A percentile compares a stretch with the other conserved stretches of the same genome.
phyloP scores from a whole-genome alignment of 2,797 vertebrate genomes.

The Champsocephalus gunnari region DNA sequence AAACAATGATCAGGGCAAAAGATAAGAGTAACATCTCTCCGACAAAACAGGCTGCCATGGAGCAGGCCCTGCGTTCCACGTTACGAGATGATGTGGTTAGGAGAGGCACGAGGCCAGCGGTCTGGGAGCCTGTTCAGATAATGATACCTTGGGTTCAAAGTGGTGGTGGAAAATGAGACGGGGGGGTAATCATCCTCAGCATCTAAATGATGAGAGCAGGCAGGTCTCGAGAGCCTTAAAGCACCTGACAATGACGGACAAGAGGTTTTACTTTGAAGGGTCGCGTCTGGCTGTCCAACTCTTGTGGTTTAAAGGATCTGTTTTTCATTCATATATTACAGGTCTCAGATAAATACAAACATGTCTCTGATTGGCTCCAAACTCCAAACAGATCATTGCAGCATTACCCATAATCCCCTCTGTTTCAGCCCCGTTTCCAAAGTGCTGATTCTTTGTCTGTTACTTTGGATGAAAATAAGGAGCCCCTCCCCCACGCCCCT shows the following conservation, averaged over 20 bases:
- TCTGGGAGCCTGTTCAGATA: conserved; percentile 71
- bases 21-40: conserved; percentile 53
- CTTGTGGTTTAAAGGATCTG: too few relatives aligned
- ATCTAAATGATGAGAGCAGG: conserved; percentile 30
- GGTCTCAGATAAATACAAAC: too few relatives aligned
- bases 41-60: conserved; percentile 52
- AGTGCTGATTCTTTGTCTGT: too few relatives aligned
- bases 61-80: conserved; percentile 57
- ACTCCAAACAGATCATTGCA: too few relatives aligned
- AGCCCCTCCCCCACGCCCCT: too few relatives aligned
- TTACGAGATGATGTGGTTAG: conserved; percentile 76
- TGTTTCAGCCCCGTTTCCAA: too few relatives aligned
- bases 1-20: conserved; percentile 41
- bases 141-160: conserved; percentile 74
- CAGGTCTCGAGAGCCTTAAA: conserved; percentile 31
- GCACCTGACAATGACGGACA: conserved; percentile 22
- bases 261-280: conserved; percentile 17
- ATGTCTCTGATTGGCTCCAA: too few relatives aligned
- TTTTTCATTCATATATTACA: too few relatives aligned
- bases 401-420: too few relatives aligned
- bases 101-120: conserved; percentile 56
- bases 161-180: conserved; percentile 56
- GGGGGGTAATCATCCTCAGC: conserved; percentile 45
- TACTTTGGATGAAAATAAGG: too few relatives aligned
- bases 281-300: neutral